A percentile compares a stretch with the other conserved stretches of the same genome.
Evolutionary conservation across 1,140 invertebrate species (phyloP).

Genomic region (Ostrea edulis): DNA sequence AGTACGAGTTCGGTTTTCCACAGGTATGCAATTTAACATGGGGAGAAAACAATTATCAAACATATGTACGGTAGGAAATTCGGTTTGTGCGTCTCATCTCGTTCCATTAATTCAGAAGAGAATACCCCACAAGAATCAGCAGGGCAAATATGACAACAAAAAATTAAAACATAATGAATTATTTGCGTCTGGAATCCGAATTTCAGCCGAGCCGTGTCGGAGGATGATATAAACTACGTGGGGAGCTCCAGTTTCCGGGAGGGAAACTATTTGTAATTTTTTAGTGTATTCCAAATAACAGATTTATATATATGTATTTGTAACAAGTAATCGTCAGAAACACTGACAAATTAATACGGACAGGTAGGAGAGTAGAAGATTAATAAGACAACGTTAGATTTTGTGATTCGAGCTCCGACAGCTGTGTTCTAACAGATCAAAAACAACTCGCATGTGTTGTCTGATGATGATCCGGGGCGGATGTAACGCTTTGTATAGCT

Average conservation of each 20-base stretch:
- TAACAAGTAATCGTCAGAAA: neutral
- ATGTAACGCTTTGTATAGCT: neutral
- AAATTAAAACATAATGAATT: neutral
- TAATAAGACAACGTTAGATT: neutral
- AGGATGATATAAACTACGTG: neutral
- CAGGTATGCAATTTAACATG: slow-evolving; percentile 65
- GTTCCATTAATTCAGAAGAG: neutral
- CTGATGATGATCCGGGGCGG: neutral
- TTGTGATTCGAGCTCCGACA: neutral
- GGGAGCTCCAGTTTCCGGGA: neutral
- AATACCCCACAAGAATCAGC: neutral
- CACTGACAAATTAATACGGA: neutral
- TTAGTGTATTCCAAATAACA: neutral
- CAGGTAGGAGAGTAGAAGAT: neutral
- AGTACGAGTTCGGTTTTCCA: slow-evolving; percentile 89
- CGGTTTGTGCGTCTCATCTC: neutral
- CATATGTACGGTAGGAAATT: neutral
- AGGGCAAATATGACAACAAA: neutral
- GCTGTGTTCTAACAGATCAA: neutral
- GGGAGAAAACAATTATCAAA: neutral
- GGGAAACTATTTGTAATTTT: neutral
- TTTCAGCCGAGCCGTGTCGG: neutral
- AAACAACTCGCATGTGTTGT: neutral
- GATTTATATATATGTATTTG: neutral
- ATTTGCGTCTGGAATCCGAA: neutral